Evolutionary conservation across 2,888 invertebrate genomes (phyloP), one percentile per base, ranked within the genome.

Genomic region (Cyclophora albipunctata): DNA sequence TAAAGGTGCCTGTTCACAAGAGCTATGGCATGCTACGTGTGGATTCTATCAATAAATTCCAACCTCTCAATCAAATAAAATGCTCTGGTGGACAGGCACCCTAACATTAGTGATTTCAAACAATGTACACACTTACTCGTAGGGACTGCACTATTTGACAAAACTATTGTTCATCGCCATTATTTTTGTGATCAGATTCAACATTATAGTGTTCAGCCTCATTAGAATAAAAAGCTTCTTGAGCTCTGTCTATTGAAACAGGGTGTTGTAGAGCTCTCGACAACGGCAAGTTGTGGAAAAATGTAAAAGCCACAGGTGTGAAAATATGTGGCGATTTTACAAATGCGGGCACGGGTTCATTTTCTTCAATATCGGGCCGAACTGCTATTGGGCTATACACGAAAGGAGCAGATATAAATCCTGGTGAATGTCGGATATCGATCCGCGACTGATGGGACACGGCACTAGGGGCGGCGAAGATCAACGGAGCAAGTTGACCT

Each of bases 361-460:
- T 43, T 4, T 33, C 6, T 5, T 43, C 33, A 33, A 7, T 7
- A 6, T 67, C 55, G 4, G 68, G 60, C 46, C 70, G 73, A 34
- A 78, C 49, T 0, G 68, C 59, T 33, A 67, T 53, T 37, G 75
- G 81, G 51, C 70, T 80, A 52, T 84, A 85, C 41, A 84, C 60
- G 5, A 83, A 50, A 2, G 82, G 81, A 0, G 69, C 58, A 2
- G 75, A 56, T 54, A 82, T 56, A 40, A 73, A 62, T 1, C 63
- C 67, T 34, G 81, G 81, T 34, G 68, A 66, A 49, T 83, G 79
- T 48, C 70, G 74, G 45, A 91, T 85, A 59, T 91, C 87, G 48
- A 90, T 78, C 47, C 90, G 82, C 47, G 91, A 90, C 67, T 91
- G 90, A 66, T 89, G 89, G 2, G 90, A 90, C 34, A 91, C 90